A percentile compares a stretch with the other conserved stretches of the same genome.
Evolutionary conservation across 2,797 vertebrate species (phyloP).

Genomic region (Trachops cirrhosus): DNA sequence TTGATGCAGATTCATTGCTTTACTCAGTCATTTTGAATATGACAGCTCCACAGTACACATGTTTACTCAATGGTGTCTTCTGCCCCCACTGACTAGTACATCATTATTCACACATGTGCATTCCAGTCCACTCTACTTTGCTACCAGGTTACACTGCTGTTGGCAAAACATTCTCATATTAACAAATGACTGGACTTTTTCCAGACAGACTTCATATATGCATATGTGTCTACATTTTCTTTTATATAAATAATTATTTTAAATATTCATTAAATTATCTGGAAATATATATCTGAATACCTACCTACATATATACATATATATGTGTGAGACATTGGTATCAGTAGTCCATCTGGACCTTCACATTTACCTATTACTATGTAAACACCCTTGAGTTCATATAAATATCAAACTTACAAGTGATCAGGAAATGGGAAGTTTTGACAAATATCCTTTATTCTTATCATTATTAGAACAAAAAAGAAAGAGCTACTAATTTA

Average conservation of each 20-base stretch:
- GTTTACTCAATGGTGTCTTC: too few species aligned
- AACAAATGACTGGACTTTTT: too few species aligned
- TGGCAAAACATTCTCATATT: too few species aligned
- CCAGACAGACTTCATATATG: too few species aligned
- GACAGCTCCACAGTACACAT: too few species aligned
- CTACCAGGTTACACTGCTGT: too few species aligned
- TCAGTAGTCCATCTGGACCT: neutral
- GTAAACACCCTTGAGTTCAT: neutral
- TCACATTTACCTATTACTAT: neutral
- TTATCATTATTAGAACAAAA: neutral
- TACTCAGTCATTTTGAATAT: too few species aligned
- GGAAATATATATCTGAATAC: neutral
- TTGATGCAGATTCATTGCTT: too few species aligned
- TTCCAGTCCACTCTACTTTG: too few species aligned
- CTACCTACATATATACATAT: neutral
- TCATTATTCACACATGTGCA: too few species aligned
- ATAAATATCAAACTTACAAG: constrained; percentile 30
- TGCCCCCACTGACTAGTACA: too few species aligned
- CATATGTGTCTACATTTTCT: neutral
- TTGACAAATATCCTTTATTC: neutral
- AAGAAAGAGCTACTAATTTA: neutral
- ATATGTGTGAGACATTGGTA: neutral
- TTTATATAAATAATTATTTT: neutral
- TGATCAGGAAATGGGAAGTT: neutral
- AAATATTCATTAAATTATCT: neutral